A percentile compares a stretch with the other conserved stretches of the same genome.
phyloP scores from a whole-genome alignment of 2,797 vertebrate genomes.

The Hipposideros larvatus region DNA sequence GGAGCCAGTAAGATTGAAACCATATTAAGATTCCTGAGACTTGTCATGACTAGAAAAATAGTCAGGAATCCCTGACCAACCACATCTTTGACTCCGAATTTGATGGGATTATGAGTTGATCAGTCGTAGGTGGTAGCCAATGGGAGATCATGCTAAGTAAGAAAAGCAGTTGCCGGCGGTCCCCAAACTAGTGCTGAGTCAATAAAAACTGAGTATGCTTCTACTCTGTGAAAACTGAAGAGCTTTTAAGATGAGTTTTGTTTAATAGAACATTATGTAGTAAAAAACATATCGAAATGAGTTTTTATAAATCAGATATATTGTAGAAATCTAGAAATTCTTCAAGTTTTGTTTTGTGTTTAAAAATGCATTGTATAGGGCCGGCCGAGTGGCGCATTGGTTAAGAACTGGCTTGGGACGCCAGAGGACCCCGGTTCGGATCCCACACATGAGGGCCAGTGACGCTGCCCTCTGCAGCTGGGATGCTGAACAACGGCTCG shows the following conservation, averaged over 20 bases:
- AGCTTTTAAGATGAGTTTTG: background rate
- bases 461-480: no score
- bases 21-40: background rate
- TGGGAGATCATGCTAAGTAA: background rate
- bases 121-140: background rate
- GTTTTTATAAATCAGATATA: background rate
- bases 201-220: background rate
- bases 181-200: background rate
- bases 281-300: background rate
- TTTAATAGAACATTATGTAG: background rate
- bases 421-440: no score
- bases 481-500: no score
- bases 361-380: background rate
- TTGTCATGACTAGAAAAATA: background rate
- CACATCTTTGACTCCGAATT: background rate
- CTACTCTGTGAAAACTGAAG: background rate
- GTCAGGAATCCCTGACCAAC: background rate
- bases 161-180: background rate
- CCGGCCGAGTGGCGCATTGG: no score
- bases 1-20: background rate
- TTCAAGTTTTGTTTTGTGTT: background rate
- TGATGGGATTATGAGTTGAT: background rate
- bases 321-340: background rate
- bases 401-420: no score
- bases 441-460: no score